A percentile compares a stretch with the other conserved stretches of the same genome.
phyloP scores from a whole-genome alignment of 2,888 invertebrate genomes.

The Apeira syringaria region DNA sequence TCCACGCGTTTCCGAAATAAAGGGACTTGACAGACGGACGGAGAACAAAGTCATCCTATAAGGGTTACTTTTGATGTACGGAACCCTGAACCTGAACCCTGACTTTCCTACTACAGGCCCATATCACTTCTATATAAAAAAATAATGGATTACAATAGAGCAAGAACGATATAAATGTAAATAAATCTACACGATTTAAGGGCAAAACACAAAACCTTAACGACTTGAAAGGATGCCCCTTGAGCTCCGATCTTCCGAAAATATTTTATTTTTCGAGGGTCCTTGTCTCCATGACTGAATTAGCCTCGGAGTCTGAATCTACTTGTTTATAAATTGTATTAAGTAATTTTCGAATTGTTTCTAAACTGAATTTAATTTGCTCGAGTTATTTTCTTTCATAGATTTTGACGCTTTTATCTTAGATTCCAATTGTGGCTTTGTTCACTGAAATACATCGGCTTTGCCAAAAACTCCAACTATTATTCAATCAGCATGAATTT shows the following conservation, averaged over 20 bases:
- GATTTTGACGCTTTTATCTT: not conserved
- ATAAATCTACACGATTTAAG: constrained; percentile 15
- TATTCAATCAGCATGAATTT: too few species aligned
- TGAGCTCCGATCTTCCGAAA: constrained; percentile 12
- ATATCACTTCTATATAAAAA: too few species aligned
- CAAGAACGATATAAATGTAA: constrained; percentile 7
- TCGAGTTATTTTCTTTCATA: not conserved
- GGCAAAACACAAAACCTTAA: constrained; percentile 14
- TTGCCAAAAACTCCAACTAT: too few species aligned
- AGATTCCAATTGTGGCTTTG: too few species aligned
- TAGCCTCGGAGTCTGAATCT: constrained; percentile 7
- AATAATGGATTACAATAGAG: too few species aligned
- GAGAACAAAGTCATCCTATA: too few species aligned
- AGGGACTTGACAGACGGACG: too few species aligned
- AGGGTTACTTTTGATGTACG: too few species aligned
- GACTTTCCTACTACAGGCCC: too few species aligned
- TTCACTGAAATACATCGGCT: too few species aligned
- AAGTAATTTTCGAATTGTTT: constrained; percentile 1
- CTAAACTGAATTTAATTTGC: not conserved
- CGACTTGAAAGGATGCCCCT: constrained; percentile 14
- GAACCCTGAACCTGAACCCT: too few species aligned
- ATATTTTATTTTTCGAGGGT: constrained; percentile 17
- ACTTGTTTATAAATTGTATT: constrained; percentile 9
- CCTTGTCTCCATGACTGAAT: constrained; percentile 19
- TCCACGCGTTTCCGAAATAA: too few species aligned